A percentile compares a stretch with the other conserved stretches of the same genome.
Evolutionary conservation across 1,140 invertebrate species (phyloP).

Genomic region (Leucophenga varia): DNA sequence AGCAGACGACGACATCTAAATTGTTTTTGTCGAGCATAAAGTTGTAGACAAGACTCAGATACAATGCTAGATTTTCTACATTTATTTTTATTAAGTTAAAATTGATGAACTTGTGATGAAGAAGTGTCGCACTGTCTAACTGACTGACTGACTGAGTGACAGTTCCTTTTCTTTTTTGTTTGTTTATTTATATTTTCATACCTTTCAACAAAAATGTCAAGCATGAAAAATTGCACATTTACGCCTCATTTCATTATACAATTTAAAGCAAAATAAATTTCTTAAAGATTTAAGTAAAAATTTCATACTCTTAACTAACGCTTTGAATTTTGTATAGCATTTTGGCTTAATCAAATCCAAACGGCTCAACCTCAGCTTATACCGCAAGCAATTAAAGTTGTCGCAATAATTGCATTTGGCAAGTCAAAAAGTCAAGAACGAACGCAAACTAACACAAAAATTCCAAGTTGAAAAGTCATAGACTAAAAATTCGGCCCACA

Average conservation of each 20-base stretch:
- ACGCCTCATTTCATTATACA: conserved; percentile 42
- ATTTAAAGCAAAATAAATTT: conserved; percentile 29
- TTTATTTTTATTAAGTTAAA: conserved; percentile 27
- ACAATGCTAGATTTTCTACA: conserved; percentile 6
- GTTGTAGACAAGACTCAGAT: neutral
- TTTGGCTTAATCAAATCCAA: neutral
- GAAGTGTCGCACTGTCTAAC: no score
- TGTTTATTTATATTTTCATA: no score
- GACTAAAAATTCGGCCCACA: neutral
- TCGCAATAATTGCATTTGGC: conserved; percentile 52
- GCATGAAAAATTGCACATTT: conserved; percentile 9
- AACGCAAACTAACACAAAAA: conserved; percentile 8
- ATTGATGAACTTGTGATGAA: conserved; percentile 33
- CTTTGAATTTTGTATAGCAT: no score
- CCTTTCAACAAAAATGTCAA: neutral
- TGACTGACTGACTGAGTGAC: no score
- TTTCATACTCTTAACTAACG: no score
- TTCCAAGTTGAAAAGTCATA: conserved; percentile 43
- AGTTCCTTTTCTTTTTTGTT: no score
- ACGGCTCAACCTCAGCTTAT: no score
- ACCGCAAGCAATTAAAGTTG: conserved; percentile 52
- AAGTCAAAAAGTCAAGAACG: conserved; percentile 16
- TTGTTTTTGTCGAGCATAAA: no score
- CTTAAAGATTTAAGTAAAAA: conserved; percentile 23
- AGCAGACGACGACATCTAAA: conserved; percentile 13